phyloP scores from a whole-genome alignment of 2,888 invertebrate genomes.

The Galerucella pusilla region DNA sequence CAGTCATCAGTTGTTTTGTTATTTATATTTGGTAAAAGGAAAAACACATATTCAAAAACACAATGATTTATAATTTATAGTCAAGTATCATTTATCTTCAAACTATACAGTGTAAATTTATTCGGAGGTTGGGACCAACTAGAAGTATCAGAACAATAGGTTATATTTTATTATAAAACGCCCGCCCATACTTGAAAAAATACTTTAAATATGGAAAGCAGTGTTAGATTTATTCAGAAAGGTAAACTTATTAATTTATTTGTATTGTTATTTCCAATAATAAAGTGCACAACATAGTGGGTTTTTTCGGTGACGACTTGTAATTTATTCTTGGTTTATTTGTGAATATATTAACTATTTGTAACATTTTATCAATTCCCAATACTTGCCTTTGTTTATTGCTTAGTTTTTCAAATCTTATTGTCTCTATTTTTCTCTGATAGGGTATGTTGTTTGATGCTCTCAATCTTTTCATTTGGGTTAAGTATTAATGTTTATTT shows the following conservation, averaged over 20 bases:
- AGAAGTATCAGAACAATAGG: background rate
- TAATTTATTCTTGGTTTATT: too few relatives aligned
- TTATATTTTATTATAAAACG: background rate
- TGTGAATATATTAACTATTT: too few relatives aligned
- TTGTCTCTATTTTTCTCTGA: too few relatives aligned
- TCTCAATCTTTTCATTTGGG: too few relatives aligned
- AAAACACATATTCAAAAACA: slow-evolving; percentile 4
- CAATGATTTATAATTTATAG: background rate
- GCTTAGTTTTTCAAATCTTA: too few relatives aligned
- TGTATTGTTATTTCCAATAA: background rate
- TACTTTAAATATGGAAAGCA: slow-evolving; percentile 43
- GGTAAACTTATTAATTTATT: slow-evolving; percentile 44
- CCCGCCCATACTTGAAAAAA: slow-evolving; percentile 37
- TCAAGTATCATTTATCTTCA: slow-evolving; percentile 1
- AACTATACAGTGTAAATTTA: background rate
- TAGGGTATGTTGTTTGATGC: too few relatives aligned
- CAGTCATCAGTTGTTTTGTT: slow-evolving; percentile 7
- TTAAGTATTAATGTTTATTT: too few relatives aligned
- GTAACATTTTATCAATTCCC: too few relatives aligned
- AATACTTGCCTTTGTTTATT: too few relatives aligned
- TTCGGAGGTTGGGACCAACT: too few relatives aligned
- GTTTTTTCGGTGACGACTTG: too few relatives aligned
- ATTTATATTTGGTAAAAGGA: background rate
- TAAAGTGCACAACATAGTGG: too few relatives aligned
- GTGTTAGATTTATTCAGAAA: slow-evolving; percentile 54